Percentiles rank a stretch among this genome's conserved stretches.
These are phyloP conservation scores for Lampris megalopsis DNA, from an alignment of 2,113 vertebrate genomes.

Conservation along the genomic window DNA sequence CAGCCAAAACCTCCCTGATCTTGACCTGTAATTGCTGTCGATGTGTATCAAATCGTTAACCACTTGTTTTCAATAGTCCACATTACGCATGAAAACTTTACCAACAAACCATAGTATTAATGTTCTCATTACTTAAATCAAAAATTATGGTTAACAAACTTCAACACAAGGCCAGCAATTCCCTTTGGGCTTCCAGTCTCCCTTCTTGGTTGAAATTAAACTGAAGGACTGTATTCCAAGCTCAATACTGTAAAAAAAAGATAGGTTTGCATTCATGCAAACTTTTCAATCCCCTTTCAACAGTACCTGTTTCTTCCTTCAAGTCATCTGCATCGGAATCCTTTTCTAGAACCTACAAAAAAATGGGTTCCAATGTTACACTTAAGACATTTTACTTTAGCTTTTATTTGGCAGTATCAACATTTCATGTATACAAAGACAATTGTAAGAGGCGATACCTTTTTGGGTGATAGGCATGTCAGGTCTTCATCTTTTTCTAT, in stretches of 20 bases:
- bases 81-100: background rate
- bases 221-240: slow-evolving; percentile 69
- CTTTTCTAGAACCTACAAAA: slow-evolving; percentile 47
- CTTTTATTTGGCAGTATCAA: background rate
- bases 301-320: slow-evolving; percentile 92
- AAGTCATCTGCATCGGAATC: slow-evolving; percentile 82
- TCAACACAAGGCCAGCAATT: slow-evolving; percentile 81
- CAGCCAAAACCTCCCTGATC: slow-evolving; percentile 68
- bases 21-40: slow-evolving; percentile 76
- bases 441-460: slow-evolving; percentile 30
- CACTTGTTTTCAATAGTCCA: background rate
- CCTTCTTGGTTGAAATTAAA: slow-evolving; percentile 62
- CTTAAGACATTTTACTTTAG: background rate
- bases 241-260: slow-evolving; percentile 68
- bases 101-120: background rate
- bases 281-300: slow-evolving; percentile 72
- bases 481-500: slow-evolving; percentile 52
- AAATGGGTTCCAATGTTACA: background rate
- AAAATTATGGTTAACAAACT: slow-evolving; percentile 48
- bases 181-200: slow-evolving; percentile 87
- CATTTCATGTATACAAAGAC: background rate
- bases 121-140: background rate
- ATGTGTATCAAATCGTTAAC: slow-evolving; percentile 65
- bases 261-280: slow-evolving; percentile 8
- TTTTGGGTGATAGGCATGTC: slow-evolving; percentile 24